Evolutionary conservation across 2,888 invertebrate genomes (phyloP).

Genomic region (Embidobia sp.): DNA sequence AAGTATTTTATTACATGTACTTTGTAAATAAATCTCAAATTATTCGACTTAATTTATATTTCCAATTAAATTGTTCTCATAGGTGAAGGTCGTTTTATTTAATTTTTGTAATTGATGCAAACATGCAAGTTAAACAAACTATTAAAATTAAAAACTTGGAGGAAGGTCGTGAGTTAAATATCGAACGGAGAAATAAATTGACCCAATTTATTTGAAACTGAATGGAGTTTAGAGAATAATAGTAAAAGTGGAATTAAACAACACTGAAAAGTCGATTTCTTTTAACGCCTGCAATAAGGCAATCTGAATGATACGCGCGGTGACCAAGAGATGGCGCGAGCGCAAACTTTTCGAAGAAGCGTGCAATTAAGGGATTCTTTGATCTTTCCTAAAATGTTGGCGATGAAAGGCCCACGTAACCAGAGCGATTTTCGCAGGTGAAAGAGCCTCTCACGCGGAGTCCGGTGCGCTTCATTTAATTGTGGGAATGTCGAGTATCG

Average conservation of each 20-base stretch:
- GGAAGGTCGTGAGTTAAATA: conserved; percentile 4
- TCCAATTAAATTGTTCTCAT: too few relatives aligned
- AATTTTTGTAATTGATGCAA: too few relatives aligned
- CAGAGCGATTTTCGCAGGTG: conserved; percentile 78
- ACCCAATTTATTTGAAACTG: conserved; percentile 39
- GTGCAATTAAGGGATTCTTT: conserved; percentile 77
- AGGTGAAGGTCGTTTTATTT: too few relatives aligned
- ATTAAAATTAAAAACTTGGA: too few relatives aligned
- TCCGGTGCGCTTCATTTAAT: conserved; percentile 78
- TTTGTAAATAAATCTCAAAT: too few relatives aligned
- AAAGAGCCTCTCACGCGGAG: conserved; percentile 70
- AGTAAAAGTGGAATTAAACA: conserved; percentile 44
- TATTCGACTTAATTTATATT: too few relatives aligned
- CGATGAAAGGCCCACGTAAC: conserved; percentile 77
- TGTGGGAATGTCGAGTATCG: conserved; percentile 74
- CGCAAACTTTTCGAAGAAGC: conserved; percentile 63
- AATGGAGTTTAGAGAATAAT: conserved; percentile 37
- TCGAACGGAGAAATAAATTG: conserved; percentile 16
- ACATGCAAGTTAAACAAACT: too few relatives aligned
- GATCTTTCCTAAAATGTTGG: conserved; percentile 78
- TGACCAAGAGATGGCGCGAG: conserved; percentile 71
- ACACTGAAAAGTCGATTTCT: conserved; percentile 38
- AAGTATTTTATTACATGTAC: too few relatives aligned
- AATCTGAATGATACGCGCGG: conserved; percentile 67
- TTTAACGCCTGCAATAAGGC: conserved; percentile 51